Evolutionary conservation across 2,888 invertebrate genomes (phyloP), one percentile per base, ranked within the genome.

Genomic region (Apotomis turbidana): DNA sequence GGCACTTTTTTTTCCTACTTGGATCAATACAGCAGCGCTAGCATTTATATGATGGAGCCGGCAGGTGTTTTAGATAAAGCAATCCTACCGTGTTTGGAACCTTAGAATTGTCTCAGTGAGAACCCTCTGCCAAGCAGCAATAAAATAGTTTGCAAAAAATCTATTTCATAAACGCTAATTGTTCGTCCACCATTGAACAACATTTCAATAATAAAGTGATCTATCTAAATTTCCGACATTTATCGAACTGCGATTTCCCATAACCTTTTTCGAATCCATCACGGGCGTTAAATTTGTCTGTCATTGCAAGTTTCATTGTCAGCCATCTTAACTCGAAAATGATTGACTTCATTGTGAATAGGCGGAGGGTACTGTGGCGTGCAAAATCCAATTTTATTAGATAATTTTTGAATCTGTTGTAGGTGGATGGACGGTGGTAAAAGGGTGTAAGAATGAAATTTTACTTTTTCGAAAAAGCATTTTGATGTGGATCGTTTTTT

Each of bases 341-440:
- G 87, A 88, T 88, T 87, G 87, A 88, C 87, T 87, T 74, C 82
- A 81, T 85, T 86, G 86, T 87, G 62, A 77, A 68, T 74, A 70
- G 73, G 80, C 81, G 73, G 73, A 80, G 83, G 80, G 83, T 79
- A 83, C 73, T 78, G 80, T 78, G 82, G 81, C 86, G 84, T 77
- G 81, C 77, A 79, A 81, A 89, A 88, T 89, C 84, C 84, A 83
- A 88, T 87, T 89, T 86, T 88, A 86, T 87, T 86, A 82, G 82
- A 82, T 86, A 85, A 87, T 87, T 89, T 85, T 81, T 78, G 76
- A 77, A 73, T 84, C 77, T 63, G 58, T 68, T 68, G 86, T 86
- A 84, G 87, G 88, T 79, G 86, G 83, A 77, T 67, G 71, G 6
- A 8, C 3, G 2, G 0, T 58, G 54, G 69, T 15, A 74, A 80